Percentiles rank a stretch among this genome's conserved stretches.
Conservation (phyloP, 2,797 vertebrate species). For the Momotus momota region DNA sequence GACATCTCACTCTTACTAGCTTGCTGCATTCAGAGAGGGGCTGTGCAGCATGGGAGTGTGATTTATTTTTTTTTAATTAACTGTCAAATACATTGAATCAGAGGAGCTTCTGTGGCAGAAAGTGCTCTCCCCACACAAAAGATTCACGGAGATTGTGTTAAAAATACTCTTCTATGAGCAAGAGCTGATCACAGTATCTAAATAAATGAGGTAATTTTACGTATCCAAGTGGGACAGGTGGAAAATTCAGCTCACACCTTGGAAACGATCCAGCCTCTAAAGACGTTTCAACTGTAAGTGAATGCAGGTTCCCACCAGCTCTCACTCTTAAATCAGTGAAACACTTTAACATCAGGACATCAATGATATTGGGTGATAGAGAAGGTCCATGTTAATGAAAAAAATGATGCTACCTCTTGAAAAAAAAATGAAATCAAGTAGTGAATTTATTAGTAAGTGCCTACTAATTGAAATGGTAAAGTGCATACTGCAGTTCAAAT, state of each 20-base stretch:
- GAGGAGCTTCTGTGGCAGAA: background rate
- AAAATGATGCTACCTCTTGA: background rate
- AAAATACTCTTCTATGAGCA: conserved; percentile 2
- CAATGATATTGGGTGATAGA: background rate
- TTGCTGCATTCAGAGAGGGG: background rate
- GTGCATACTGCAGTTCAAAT: background rate
- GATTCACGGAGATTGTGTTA: background rate
- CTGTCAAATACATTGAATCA: background rate
- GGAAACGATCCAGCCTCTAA: background rate
- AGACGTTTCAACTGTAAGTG: background rate
- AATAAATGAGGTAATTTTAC: conserved; percentile 65
- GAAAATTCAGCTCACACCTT: conserved; percentile 49
- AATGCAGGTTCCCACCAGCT: background rate
- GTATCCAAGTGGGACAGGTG: conserved; percentile 37
- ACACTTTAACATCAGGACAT: background rate
- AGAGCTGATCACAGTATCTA: conserved; percentile 39
- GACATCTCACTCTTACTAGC: rapidly evolving
- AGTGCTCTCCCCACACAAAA: background rate
- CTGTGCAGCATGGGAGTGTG: background rate
- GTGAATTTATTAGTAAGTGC: background rate
- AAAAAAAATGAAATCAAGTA: background rate
- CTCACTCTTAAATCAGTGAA: background rate
- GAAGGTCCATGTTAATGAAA: background rate
- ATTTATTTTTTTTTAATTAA: background rate
- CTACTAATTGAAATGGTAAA: background rate